Evolutionary conservation across 2,797 vertebrate species (phyloP), one percentile per base, ranked within the genome.

Genomic region (Allobates femoralis): DNA sequence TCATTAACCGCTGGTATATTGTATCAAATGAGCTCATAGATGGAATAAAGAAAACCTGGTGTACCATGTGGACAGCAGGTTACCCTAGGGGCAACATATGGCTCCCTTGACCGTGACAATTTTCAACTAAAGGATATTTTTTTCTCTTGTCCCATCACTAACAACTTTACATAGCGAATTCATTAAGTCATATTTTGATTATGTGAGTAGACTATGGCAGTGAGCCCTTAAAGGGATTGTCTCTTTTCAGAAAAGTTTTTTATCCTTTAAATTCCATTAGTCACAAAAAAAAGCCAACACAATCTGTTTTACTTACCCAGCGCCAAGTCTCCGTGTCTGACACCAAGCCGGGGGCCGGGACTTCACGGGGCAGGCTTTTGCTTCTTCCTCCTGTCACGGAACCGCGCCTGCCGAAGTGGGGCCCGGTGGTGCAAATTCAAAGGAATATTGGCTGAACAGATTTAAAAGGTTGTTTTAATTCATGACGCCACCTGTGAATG

Each of bases 51-150:
- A 76, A 30, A 76, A 76, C 26, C 10, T 28, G 19, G 50, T 51
- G 50, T 16, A 50, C 46, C 50, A 32, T 76, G 74, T 76, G 74
- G 50, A 51, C 21, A 76, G 46, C 46, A 76, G 46, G 50, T 76
- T 76, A 55, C 26, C 46, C 74, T 32, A 76, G 15, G 74, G 74
- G 74, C 26, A 76, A 76, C 74, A 76, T 76, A 53, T 76, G 74
- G 74, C 71, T 50, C 37, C 14, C 71, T 26, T 50, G n/a, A 74
- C 71, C 71, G 37, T 46, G 71, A 74, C 71, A 74, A 16, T 74
- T 76, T 30, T 53, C 14, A 5, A 51, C 37, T 51, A 28, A 50
- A 30, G 74, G 74, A 51, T 76, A 26, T 51, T 76, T 76, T 21
- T 76, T 51, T 51, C 23, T 73, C 37, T 37, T 46, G 37, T 73